phyloP scores from a whole-genome alignment of 2,113 vertebrate genomes.

The Tragelaphus buxtoni region DNA sequence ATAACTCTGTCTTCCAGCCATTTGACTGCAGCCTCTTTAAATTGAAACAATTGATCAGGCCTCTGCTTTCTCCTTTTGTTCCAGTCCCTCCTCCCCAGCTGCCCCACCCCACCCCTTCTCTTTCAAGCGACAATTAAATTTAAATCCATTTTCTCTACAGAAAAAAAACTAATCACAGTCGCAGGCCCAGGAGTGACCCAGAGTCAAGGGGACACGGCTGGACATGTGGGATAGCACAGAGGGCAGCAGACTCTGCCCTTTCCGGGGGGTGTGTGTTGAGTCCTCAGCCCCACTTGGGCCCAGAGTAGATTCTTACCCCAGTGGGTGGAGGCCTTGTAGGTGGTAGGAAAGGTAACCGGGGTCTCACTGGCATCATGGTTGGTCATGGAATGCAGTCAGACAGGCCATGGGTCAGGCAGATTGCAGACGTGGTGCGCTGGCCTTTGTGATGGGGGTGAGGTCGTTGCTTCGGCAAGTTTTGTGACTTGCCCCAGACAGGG shows the following conservation, averaged over 20 bases:
- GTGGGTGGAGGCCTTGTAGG: rapidly evolving
- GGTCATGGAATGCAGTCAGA: rapidly evolving
- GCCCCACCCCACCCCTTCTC: not conserved
- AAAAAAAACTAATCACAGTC: not conserved
- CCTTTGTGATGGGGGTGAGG: not conserved
- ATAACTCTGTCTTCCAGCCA: conserved; percentile 58
- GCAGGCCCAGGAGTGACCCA: not conserved
- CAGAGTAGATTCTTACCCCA: rapidly evolving
- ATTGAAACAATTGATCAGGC: conserved; percentile 58
- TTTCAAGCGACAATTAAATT: conserved; percentile 48
- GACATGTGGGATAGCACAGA: not conserved
- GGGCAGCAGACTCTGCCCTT: not conserved
- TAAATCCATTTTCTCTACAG: conserved; percentile 45
- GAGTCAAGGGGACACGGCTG: not conserved
- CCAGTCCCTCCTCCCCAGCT: not conserved
- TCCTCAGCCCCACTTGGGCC: rapidly evolving
- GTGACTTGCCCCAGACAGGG: not conserved
- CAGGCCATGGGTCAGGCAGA: not conserved
- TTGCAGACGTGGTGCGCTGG: rapidly evolving
- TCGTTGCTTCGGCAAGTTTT: rapidly evolving
- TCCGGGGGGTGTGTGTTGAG: rapidly evolving
- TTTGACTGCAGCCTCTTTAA: conserved; percentile 59
- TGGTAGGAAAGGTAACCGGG: rapidly evolving
- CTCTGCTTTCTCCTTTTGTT: not conserved
- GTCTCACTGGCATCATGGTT: rapidly evolving